These are phyloP conservation scores for Carcharodon carcharias DNA, from an alignment of 2,797 vertebrate genomes.

Conservation along the genomic window DNA sequence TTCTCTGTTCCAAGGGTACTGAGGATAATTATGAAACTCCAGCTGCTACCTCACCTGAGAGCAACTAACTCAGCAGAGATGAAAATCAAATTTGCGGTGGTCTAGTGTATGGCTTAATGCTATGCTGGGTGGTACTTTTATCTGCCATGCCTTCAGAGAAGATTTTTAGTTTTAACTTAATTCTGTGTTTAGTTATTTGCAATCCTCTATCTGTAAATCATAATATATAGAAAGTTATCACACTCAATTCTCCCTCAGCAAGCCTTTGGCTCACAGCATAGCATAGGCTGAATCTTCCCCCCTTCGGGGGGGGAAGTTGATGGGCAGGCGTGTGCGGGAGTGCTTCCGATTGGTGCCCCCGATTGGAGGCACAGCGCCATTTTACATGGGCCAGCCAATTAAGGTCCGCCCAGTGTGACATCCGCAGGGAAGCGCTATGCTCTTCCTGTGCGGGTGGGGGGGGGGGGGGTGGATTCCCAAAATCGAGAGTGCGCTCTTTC, in stretches of 20 bases:
- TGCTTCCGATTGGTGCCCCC: no score
- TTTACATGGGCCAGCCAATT: no score
- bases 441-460: no score
- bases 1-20: background rate
- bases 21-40: background rate
- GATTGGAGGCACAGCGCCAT: no score
- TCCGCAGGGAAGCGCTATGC: no score
- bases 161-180: background rate
- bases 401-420: no score
- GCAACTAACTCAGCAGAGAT: background rate
- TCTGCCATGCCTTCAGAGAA: background rate
- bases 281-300: background rate
- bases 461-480: no score
- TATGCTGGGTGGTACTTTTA: background rate
- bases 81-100: background rate
- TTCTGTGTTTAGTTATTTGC: background rate
- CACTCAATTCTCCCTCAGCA: background rate
- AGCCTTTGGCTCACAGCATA: background rate
- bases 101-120: background rate
- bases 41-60: background rate
- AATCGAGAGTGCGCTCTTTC: no score
- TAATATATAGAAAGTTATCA: background rate
- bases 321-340: no score
- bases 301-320: no score
- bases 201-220: background rate